Evolutionary conservation across 2,797 vertebrate species (phyloP).

Genomic region (Coregonus sp.): DNA sequence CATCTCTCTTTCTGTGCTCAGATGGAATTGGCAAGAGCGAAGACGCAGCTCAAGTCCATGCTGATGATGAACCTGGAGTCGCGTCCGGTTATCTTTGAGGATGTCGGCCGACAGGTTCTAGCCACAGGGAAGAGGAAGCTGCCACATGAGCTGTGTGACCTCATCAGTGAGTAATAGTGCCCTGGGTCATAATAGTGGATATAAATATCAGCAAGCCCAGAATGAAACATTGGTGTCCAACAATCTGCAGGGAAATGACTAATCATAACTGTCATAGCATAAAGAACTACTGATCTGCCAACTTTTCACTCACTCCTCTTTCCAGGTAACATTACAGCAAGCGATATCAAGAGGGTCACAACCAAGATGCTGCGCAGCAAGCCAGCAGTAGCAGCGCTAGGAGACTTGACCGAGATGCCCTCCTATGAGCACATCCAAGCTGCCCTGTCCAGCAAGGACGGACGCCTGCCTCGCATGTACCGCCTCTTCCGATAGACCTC

Average conservation of each 20-base stretch:
- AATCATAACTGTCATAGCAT: background rate
- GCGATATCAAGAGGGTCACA: constrained; percentile 88
- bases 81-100: constrained; percentile 95
- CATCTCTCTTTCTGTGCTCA: constrained; percentile 47
- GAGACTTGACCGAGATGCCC: constrained; percentile 87
- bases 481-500: constrained; percentile 87
- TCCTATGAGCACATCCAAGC: constrained; percentile 91
- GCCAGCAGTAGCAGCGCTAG: constrained; percentile 89
- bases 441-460: constrained; percentile 88
- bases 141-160: constrained; percentile 90
- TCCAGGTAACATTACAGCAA: constrained; percentile 82
- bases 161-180: constrained; percentile 85
- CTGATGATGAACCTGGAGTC: constrained; percentile 99
- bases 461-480: constrained; percentile 87
- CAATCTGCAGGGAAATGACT: background rate
- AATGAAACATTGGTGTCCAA: background rate
- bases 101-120: constrained; percentile 94
- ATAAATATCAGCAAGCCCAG: background rate
- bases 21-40: constrained; percentile 94
- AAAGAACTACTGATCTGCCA: background rate
- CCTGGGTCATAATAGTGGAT: background rate
- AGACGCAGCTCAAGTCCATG: constrained; percentile 97
- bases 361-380: constrained; percentile 92
- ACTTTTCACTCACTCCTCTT: background rate
- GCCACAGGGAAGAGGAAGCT: constrained; percentile 90